Base-by-base conservation (phyloP, 2,113 vertebrate species). In the Chloebia gouldiae region DNA sequence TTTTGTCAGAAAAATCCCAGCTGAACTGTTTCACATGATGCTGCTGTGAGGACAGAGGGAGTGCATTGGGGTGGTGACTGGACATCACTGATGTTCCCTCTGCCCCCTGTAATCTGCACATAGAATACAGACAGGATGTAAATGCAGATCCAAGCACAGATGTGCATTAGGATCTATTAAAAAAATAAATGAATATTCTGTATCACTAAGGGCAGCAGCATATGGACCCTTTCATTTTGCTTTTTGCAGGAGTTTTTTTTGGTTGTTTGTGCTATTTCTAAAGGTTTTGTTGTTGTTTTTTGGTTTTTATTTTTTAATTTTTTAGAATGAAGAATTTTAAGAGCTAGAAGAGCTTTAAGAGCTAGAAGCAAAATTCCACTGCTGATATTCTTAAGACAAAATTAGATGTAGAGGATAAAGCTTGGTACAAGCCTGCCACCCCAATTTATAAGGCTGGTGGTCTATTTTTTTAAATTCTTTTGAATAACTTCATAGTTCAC, bases 231-330 rank as follows among this genome's bases (percentile, higher is more conserved):
- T 91, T 35, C 4, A 18, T 61, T 87, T 79, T 70, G 6, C 3
- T n/a, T 81, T 78, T 47, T 45, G 9, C 23, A 33, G 2, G 9
- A 50, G 11, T 35, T 3, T 65, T 76, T 14, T 19, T 21, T 4
- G 3, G 1, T 45, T 18, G 1, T 31, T 40, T 35, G 6, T 50
- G 6, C 1, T 11, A 3, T 59, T 75, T 59, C 7, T 24, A 2
- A 24, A 9, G 9, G 2, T 3, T 65, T 59, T 30, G 5, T 23
- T 50, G 11, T 2, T 31, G 4, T 17, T 11, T 21, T 19, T 73
- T 15, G 3, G 1, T 24, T 68, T 45, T 63, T 70, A 4, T 22
- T 85, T 53, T 70, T 53, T 25, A 0, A 14, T 39, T 75, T 35
- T 18, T 79, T 63, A 71, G 11, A 88, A 37, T 37, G 3, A 3